Evolutionary conservation across 2,888 invertebrate genomes (phyloP).

Genomic region (Lacanobia wlatinum): DNA sequence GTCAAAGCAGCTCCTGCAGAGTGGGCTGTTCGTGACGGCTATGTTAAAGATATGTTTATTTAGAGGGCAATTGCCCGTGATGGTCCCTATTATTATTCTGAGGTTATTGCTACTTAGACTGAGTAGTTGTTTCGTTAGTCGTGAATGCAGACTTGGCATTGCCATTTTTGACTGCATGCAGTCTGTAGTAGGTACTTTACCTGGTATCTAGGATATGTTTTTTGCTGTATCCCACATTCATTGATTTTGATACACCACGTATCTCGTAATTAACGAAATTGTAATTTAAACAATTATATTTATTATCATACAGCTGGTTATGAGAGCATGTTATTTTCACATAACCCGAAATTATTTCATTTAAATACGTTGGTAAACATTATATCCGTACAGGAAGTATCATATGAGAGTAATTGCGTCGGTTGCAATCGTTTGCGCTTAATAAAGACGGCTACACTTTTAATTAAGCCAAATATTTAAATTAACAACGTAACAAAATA

Average conservation of each 20-base stretch:
- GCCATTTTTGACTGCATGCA: no score
- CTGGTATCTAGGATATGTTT: background rate
- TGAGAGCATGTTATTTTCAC: constrained; percentile 41
- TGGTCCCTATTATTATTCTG: no score
- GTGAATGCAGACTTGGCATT: no score
- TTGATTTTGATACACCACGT: background rate
- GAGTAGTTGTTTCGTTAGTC: no score
- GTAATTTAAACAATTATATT: constrained; percentile 12
- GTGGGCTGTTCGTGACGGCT: no score
- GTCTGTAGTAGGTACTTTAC: no score
- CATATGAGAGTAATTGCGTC: constrained; percentile 56
- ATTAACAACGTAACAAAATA: constrained; percentile 83
- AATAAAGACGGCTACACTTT: constrained; percentile 77
- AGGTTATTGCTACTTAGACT: no score
- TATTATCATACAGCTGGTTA: constrained; percentile 37
- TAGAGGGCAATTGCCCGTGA: no score
- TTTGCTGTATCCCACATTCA: background rate
- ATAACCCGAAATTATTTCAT: constrained; percentile 36
- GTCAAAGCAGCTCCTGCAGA: no score
- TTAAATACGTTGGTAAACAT: constrained; percentile 37
- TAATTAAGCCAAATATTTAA: constrained; percentile 85
- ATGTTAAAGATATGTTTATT: no score
- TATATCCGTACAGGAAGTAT: constrained; percentile 37
- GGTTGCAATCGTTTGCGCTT: constrained; percentile 50
- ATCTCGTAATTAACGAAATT: background rate